Evolutionary conservation across 2,888 invertebrate genomes (phyloP), one percentile per base, ranked within the genome.

Genomic region (Chrysomela aeneicollis): DNA sequence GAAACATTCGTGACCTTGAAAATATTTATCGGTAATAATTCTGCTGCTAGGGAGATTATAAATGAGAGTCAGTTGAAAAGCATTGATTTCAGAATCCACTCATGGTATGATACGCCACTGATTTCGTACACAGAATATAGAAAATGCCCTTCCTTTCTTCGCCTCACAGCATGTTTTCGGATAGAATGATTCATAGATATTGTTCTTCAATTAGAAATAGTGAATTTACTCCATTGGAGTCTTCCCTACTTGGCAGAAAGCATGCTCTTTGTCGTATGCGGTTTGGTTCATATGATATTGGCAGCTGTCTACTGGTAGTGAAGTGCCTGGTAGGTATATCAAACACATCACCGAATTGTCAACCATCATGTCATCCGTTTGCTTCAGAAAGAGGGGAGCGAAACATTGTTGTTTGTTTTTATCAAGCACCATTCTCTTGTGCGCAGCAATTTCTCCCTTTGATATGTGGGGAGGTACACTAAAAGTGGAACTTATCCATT

Each of bases 341-440:
- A 15, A 42, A 42, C 42, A 35, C 35, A 42, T 42, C 42, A 42
- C 10, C 42, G 6, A 15, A 42, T 42, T 15, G 42, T 42, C 42
- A 42, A 42, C n/a, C 42, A n/a, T n/a, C n/a, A 8, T 15, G 42
- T 42, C 42, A 15, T 42, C 15, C 42, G 42, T 15, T 42, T 15
- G n/a, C 42, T 42, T 42, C 42, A 15, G 6, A 42, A 42, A 6
- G 42, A 42, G 42, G 42, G 42, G n/a, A 15, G 2, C 15, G 3
- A 12, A 15, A 42, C 12, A 15, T 42, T 42, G 32, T 12, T 64
- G 60, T 64, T 61, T 64, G 58, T 57, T 64, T 61, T 61, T 57
- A 54, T 61, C 57, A 61, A 64, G 64, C 61, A 61, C 52, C 57
- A 51, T 50, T 57, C 50, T 57, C 30, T 64, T 57, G 51, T 52